These are phyloP conservation scores for Odontocerum albicorne DNA, from an alignment of 2,888 invertebrate species.

Conservation along the genomic window DNA sequence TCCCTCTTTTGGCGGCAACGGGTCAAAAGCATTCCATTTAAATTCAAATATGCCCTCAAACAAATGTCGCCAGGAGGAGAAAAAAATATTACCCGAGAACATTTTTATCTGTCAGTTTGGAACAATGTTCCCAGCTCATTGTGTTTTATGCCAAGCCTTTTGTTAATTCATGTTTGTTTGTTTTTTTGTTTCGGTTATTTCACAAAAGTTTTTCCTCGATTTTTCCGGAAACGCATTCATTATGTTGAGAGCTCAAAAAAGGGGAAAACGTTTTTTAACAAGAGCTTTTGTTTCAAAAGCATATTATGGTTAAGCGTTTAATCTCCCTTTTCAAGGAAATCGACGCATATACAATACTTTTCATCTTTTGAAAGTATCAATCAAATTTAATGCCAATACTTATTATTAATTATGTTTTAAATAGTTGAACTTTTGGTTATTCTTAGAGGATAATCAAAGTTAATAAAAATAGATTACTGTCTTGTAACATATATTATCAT, in stretches of 20 bases:
- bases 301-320: too few relatives aligned
- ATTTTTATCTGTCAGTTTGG: constrained; percentile 24
- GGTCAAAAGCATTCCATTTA: constrained; percentile 29
- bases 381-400: too few relatives aligned
- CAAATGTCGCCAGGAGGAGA: constrained; percentile 26
- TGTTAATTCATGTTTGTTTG: constrained; percentile 8
- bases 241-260: constrained; percentile 2
- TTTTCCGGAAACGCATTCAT: constrained; percentile 14
- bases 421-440: too few relatives aligned
- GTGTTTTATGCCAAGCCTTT: constrained; percentile 12
- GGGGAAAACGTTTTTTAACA: constrained; percentile 3
- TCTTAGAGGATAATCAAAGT: too few relatives aligned
- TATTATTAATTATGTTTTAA: too few relatives aligned
- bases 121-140: constrained; percentile 24
- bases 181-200: constrained; percentile 4
- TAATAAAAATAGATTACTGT: too few relatives aligned
- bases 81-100: constrained; percentile 9
- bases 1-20: constrained; percentile 19
- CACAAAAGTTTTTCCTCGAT: constrained; percentile 4
- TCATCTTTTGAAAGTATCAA: too few relatives aligned
- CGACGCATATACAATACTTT: too few relatives aligned
- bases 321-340: too few relatives aligned
- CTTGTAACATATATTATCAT: too few relatives aligned
- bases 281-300: too few relatives aligned
- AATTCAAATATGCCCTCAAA: constrained; percentile 25